Evolutionary conservation across 1,140 invertebrate species (phyloP).

Genomic region (Daktulosphaira vitifoliae): DNA sequence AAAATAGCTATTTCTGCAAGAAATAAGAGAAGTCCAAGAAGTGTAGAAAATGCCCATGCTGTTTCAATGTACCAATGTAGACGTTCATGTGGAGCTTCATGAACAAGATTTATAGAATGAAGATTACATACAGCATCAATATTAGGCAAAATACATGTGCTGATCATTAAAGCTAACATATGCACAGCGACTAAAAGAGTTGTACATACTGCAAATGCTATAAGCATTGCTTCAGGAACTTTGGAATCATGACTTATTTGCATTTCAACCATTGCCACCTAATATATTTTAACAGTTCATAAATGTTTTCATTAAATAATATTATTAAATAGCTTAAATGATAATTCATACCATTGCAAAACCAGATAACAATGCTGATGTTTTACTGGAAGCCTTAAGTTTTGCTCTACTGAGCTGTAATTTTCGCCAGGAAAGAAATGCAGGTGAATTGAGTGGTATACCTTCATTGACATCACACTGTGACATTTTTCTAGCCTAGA

Average conservation of each 20-base stretch:
- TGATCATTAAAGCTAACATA: slow-evolving; percentile 97
- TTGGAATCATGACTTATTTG: slow-evolving; percentile 64
- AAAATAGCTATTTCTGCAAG: slow-evolving; percentile 89
- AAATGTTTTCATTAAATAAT: background rate
- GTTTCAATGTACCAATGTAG: slow-evolving; percentile 92
- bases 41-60: slow-evolving; percentile 93
- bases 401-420: slow-evolving; percentile 87
- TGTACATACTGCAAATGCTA: slow-evolving; percentile 90
- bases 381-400: slow-evolving; percentile 92
- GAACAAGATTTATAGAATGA: slow-evolving; percentile 71
- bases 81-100: slow-evolving; percentile 78
- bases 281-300: too few species aligned
- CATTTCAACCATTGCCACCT: slow-evolving; percentile 96
- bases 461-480: slow-evolving; percentile 54
- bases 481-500: slow-evolving; percentile 51
- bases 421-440: slow-evolving; percentile 81
- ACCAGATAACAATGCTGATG: slow-evolving; percentile 88
- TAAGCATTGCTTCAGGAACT: slow-evolving; percentile 72
- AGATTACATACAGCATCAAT: slow-evolving; percentile 83
- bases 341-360: slow-evolving; percentile 80
- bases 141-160: slow-evolving; percentile 93
- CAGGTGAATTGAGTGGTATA: slow-evolving; percentile 58
- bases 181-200: slow-evolving; percentile 94
- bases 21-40: slow-evolving; percentile 86
- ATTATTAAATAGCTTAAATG: background rate